A percentile compares a stretch with the other conserved stretches of the same genome.
Evolutionary conservation across 2,113 vertebrate genomes (phyloP).

Genomic region (Microcebus tavaratra): DNA sequence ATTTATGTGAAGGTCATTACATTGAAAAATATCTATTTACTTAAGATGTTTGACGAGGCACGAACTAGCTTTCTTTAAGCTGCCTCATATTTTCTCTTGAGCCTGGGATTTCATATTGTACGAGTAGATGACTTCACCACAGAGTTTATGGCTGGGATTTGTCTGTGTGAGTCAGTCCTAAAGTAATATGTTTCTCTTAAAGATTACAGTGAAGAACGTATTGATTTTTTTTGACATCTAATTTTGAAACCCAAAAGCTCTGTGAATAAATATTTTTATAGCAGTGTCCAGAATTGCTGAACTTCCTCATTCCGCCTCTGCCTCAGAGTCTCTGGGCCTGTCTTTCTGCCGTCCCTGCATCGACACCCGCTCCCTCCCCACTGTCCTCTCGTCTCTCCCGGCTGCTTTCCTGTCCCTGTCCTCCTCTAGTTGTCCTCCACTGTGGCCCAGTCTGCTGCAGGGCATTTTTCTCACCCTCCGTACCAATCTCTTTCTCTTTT

Average conservation of each 20-base stretch:
- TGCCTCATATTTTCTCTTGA: background rate
- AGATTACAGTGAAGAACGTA: background rate
- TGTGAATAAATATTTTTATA: background rate
- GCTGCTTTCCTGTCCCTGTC: background rate
- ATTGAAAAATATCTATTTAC: background rate
- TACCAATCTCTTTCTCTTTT: background rate
- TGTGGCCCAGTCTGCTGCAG: background rate
- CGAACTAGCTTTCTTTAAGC: conserved; percentile 1
- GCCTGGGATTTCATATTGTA: background rate
- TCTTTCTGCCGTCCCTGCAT: background rate
- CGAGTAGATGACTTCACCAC: background rate
- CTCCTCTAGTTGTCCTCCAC: background rate
- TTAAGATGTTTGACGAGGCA: background rate
- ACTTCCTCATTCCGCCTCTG: background rate
- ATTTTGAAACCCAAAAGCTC: conserved; percentile 9
- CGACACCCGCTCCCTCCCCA: no score
- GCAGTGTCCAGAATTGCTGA: background rate
- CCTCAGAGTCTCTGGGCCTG: background rate
- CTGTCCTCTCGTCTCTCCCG: background rate
- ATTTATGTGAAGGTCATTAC: background rate
- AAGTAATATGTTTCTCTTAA: background rate
- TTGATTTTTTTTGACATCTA: background rate
- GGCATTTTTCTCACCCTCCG: background rate
- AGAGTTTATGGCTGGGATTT: background rate
- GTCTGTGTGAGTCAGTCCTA: background rate